Evolutionary conservation across 2,113 vertebrate genomes (phyloP).

Genomic region (Trogon surrucura): DNA sequence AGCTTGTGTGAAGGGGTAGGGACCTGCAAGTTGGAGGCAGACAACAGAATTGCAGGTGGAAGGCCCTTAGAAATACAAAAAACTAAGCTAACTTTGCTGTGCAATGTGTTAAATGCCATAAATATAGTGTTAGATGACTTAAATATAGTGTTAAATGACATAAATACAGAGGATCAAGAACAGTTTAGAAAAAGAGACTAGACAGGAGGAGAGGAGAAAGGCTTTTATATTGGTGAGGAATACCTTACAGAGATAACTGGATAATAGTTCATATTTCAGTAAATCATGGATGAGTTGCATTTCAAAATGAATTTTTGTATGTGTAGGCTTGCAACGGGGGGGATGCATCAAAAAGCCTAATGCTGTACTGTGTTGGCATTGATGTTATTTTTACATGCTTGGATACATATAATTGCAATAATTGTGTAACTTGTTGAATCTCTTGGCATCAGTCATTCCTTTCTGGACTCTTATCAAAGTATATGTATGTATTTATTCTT

Average conservation of each 20-base stretch:
- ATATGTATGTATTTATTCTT: neutral
- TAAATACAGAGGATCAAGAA: neutral
- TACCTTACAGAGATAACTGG: neutral
- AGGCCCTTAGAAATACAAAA: neutral
- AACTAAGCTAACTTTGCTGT: neutral
- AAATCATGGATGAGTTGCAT: neutral
- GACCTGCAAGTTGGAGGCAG: neutral
- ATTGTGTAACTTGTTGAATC: neutral
- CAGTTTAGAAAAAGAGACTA: neutral
- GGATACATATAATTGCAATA: neutral
- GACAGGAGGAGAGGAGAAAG: neutral
- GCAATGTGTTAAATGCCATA: neutral
- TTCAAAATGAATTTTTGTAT: neutral
- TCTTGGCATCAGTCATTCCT: neutral
- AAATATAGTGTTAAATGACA: neutral
- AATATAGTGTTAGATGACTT: neutral
- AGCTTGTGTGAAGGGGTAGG: neutral
- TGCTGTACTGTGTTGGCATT: neutral
- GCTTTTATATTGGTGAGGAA: neutral
- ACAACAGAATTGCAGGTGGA: neutral
- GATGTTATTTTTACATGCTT: neutral
- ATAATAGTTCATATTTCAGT: neutral
- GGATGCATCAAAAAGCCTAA: neutral
- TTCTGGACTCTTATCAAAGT: neutral
- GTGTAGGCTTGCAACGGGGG: neutral